Percentiles rank a stretch among this genome's conserved stretches.
Conservation (phyloP, 2,797 vertebrate species). For the Pagetopsis macropterus region DNA sequence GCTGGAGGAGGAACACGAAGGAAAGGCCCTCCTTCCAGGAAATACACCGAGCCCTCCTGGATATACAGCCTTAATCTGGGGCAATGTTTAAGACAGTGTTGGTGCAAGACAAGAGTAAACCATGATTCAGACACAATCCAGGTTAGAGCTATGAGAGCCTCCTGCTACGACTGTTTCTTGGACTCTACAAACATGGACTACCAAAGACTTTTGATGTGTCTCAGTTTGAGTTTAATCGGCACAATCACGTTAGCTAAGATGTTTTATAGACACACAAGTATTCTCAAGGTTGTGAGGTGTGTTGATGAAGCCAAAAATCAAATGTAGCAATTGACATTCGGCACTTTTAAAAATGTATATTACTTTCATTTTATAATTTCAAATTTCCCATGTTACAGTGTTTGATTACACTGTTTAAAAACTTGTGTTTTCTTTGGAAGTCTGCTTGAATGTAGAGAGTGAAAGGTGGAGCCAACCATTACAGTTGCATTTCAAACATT, state of each 20-base stretch:
- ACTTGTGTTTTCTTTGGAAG: conserved; percentile 70
- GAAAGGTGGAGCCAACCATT: conserved; percentile 54
- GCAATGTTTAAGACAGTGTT: conserved; percentile 45
- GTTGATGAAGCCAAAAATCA: conserved; percentile 56
- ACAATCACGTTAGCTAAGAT: conserved; percentile 19
- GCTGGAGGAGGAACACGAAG: conserved; percentile 96
- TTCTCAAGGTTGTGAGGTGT: conserved; percentile 17
- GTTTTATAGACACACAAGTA: conserved; percentile 45
- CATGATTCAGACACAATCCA: conserved; percentile 54
- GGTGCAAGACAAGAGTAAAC: conserved; percentile 45
- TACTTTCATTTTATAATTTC: conserved; percentile 46
- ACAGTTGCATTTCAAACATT: conserved; percentile 55
- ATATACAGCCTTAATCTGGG: conserved; percentile 75
- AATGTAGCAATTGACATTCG: conserved; percentile 81
- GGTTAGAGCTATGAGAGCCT: conserved; percentile 64
- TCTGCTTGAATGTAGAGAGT: conserved; percentile 85
- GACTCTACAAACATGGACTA: conserved; percentile 51
- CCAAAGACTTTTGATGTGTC: conserved; percentile 63
- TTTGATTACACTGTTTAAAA: conserved; percentile 28
- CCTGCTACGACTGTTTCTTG: conserved; percentile 52
- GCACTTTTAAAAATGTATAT: conserved; percentile 76
- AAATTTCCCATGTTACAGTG: conserved; percentile 41
- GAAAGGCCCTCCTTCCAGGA: conserved; percentile 94
- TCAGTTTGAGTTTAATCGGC: conserved; percentile 61
- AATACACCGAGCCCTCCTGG: conserved; percentile 89